Base-by-base conservation (phyloP, 2,888 invertebrate genomes). In the Campoplex capitator region DNA sequence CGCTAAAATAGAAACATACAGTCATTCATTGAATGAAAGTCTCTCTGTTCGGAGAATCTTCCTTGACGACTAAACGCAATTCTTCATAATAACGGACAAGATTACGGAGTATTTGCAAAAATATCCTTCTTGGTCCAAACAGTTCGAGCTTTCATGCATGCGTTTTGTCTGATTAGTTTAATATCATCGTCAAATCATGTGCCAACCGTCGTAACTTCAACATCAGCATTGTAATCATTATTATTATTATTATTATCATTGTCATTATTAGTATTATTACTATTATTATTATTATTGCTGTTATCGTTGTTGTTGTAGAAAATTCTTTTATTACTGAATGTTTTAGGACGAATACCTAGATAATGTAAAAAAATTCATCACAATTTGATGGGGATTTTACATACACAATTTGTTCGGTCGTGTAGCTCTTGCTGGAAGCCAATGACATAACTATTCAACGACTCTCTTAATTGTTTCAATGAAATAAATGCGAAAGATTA, bases 381-480 rank as follows among this genome's bases (percentile, higher is more conserved):
- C 75, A 71, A 83, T 76, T 86, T 76, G 54, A 86, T 83, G 86
- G 79, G 83, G 86, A 86, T 79, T 83, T 83, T 83, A 67, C 45
- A 56, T 38, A 79, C 78, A 79, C 65, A 68, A 74, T 62, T 79
- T 45, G 23, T 83, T 80, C 35, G 32, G 56, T 51, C n/a, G 3
- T 32, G 67, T 67, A 42, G n/a, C n/a, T n/a, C n/a, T 48, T 35
- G 32, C 62, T 62, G 32, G 32, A n/a, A 70, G n/a, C 65, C 81
- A 65, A 74, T 58, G 42, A 48, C 38, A 73, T 67, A 45, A 68
- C 68, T 35, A 78, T 74, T 45, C 58, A 51, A 35, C 48, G 54
- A n/a, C 28, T 54, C 51, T 54, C 32, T 56, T 45, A 13, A 71
- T 62, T n/a, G 65, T 78, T 28, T 78, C 56, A 51, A 65, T 77